Evolutionary conservation across 2,113 vertebrate species (phyloP).

Genomic region (Paraplagusia blochii): DNA sequence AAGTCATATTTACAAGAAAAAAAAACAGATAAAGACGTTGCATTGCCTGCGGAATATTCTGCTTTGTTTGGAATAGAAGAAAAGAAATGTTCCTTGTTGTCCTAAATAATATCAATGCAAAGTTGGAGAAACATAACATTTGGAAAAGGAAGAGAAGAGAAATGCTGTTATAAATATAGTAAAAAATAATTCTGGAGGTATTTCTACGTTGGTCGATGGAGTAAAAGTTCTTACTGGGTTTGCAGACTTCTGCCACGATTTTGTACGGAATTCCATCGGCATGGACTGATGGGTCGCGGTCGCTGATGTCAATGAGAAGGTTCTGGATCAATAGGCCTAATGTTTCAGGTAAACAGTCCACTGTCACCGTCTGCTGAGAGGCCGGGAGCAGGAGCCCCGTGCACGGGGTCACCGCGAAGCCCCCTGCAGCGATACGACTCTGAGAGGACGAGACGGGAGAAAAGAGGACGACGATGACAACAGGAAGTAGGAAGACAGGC

Average conservation of each 20-base stretch:
- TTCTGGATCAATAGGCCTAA: conserved; percentile 76
- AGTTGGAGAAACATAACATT: no score
- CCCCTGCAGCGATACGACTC: conserved; percentile 73
- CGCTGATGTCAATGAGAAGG: conserved; percentile 79
- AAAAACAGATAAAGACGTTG: no score
- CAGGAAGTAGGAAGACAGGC: not conserved
- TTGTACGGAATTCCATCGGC: conserved; percentile 79
- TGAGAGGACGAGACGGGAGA: conserved; percentile 40
- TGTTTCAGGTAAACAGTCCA: conserved; percentile 83
- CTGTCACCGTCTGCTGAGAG: conserved; percentile 74
- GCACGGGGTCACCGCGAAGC: conserved; percentile 84
- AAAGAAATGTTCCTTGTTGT: no score
- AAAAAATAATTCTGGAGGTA: no score
- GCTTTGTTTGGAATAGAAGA: no score
- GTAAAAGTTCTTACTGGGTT: conserved; percentile 76
- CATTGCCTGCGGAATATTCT: no score
- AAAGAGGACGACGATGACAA: not conserved
- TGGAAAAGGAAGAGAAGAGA: no score
- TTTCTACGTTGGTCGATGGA: no score
- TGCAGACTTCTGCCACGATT: conserved; percentile 81
- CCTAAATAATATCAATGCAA: no score
- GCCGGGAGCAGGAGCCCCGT: conserved; percentile 73
- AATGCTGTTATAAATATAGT: no score
- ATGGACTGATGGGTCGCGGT: conserved; percentile 80
- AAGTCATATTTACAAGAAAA: no score